These are phyloP conservation scores for Nematopogon swammerdamellus DNA, from an alignment of 2,888 invertebrate genomes.

Conservation along the genomic window DNA sequence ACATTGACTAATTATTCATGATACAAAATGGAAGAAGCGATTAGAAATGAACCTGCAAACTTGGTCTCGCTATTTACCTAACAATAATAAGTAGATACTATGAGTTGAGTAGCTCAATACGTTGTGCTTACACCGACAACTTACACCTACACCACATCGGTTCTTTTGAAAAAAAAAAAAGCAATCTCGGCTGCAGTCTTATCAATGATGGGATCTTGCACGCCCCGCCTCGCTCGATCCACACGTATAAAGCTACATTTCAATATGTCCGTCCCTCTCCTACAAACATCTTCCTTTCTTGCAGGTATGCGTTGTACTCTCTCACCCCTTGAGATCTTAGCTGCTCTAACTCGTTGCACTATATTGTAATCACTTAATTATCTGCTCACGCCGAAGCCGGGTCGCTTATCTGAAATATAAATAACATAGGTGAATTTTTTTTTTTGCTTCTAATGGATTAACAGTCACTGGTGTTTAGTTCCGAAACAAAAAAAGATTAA, in stretches of 20 bases:
- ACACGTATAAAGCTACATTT: neutral
- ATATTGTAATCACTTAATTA: no score
- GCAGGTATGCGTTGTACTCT: neutral
- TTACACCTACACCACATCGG: neutral
- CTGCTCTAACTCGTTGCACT: neutral
- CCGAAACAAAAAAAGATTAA: no score
- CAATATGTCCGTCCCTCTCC: neutral
- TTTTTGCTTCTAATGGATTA: no score
- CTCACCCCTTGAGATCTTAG: neutral
- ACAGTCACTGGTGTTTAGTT: no score
- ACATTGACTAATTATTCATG: neutral
- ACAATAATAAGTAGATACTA: neutral
- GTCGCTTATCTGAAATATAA: no score
- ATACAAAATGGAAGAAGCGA: neutral
- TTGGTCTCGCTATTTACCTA: neutral
- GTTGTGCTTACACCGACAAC: neutral
- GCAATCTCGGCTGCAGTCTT: neutral
- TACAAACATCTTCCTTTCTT: neutral
- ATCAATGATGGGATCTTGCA: neutral
- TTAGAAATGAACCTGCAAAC: neutral
- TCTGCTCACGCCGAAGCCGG: no score
- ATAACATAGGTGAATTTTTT: no score
- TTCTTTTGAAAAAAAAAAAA: no score
- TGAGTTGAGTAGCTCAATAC: no score
- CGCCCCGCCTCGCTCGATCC: neutral